A percentile compares a stretch with the other conserved stretches of the same genome.
Evolutionary conservation across 2,797 vertebrate species (phyloP).

Genomic region (Notoglanidium macrostoma): DNA sequence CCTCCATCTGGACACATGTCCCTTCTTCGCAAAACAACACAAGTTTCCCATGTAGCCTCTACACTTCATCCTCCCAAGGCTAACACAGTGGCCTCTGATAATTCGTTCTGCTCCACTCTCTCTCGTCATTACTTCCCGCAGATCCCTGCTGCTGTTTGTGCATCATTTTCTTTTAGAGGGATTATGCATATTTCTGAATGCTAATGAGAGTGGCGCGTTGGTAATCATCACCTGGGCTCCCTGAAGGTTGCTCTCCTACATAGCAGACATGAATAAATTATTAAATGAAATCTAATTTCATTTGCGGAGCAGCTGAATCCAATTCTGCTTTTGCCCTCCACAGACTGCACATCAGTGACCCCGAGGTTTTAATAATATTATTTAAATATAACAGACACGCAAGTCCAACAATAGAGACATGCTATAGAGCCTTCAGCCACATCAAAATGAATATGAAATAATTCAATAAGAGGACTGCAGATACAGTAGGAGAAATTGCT

Average conservation of each 20-base stretch:
- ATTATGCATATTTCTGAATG: conserved; percentile 69
- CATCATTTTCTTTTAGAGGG: conserved; percentile 68
- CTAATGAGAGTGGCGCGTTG: conserved; percentile 69
- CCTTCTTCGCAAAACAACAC: conserved; percentile 16
- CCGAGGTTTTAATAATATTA: conserved; percentile 60
- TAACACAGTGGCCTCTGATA: conserved; percentile 41
- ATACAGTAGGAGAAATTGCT: conserved; percentile 3
- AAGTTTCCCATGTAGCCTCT: conserved; percentile 2
- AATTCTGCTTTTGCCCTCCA: conserved; percentile 65
- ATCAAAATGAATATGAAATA: conserved; percentile 31
- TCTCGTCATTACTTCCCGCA: conserved; percentile 38
- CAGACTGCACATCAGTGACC: conserved; percentile 66
- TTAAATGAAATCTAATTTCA: conserved; percentile 75
- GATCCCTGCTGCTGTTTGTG: conserved; percentile 56
- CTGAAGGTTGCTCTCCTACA: conserved; percentile 69
- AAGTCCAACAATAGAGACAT: conserved; percentile 42
- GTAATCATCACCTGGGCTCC: conserved; percentile 75
- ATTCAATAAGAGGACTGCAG: conserved; percentile 26
- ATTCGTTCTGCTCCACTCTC: conserved; percentile 40
- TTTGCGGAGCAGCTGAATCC: conserved; percentile 71
- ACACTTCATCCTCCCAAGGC: conserved; percentile 33
- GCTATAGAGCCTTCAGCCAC: conserved; percentile 35
- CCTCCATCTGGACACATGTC: conserved; percentile 29
- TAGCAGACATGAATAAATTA: conserved; percentile 74
- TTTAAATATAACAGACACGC: conserved; percentile 61